phyloP scores from a whole-genome alignment of 2,888 invertebrate species.

The Cordilura impudica region DNA sequence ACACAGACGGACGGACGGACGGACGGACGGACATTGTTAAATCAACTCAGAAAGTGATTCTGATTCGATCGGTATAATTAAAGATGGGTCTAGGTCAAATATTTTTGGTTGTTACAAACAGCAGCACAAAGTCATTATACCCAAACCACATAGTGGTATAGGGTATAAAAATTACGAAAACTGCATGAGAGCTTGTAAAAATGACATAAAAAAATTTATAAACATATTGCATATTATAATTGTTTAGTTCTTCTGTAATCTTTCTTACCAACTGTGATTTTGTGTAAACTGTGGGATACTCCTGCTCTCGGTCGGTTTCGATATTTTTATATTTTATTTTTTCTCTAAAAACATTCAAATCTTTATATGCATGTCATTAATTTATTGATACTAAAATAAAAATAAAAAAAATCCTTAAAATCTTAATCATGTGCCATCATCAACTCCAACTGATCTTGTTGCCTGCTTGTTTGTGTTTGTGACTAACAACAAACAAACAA shows the following conservation, averaged over 20 bases:
- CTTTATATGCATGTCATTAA: slow-evolving; percentile 30
- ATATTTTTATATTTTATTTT: not conserved
- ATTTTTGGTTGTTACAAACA: too few relatives aligned
- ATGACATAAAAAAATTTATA: not conserved
- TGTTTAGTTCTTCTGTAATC: slow-evolving; percentile 11
- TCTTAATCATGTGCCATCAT: slow-evolving; percentile 44
- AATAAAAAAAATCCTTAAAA: slow-evolving; percentile 6
- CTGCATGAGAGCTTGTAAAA: not conserved
- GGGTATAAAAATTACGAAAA: not conserved
- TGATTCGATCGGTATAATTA: too few relatives aligned
- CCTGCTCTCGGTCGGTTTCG: not conserved
- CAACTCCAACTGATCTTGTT: slow-evolving; percentile 23
- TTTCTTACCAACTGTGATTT: slow-evolving; percentile 29
- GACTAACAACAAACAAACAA: not conserved
- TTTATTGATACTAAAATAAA: slow-evolving; percentile 32
- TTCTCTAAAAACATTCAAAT: not conserved
- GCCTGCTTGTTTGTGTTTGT: not conserved
- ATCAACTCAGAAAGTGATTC: too few relatives aligned
- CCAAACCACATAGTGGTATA: too few relatives aligned
- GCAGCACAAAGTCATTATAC: too few relatives aligned
- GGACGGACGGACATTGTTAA: too few relatives aligned
- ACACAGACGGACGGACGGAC: too few relatives aligned
- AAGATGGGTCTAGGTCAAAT: too few relatives aligned
- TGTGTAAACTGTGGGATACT: slow-evolving; percentile 33
- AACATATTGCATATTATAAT: slow-evolving; percentile 15